Percentiles rank a stretch among this genome's conserved stretches.
Conservation (phyloP, 1,140 invertebrate genomes). For the Wasmannia auropunctata region DNA sequence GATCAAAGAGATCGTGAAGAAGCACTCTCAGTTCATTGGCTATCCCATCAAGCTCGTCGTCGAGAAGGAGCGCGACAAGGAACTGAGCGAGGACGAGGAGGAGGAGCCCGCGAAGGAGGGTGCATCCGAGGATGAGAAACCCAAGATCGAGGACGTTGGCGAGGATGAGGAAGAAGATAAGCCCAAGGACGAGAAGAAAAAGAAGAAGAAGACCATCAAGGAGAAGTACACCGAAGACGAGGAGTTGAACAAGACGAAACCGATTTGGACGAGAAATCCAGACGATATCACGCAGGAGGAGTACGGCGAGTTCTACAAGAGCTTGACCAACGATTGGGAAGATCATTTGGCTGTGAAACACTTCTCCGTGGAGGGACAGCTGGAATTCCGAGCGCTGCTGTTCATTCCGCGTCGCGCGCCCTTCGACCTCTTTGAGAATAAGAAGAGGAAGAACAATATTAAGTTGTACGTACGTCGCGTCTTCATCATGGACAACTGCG, state of each 20-base stretch:
- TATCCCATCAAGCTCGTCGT: conserved; percentile 98
- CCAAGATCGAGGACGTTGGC: conserved; percentile 96
- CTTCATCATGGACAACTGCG: conserved; percentile 99
- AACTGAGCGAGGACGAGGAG: conserved; percentile 95
- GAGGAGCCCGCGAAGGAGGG: conserved; percentile 89
- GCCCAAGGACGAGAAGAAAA: conserved; percentile 93
- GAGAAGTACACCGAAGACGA: conserved; percentile 99
- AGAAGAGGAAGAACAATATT: conserved; percentile 99
- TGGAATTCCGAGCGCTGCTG: conserved; percentile 98
- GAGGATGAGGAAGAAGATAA: conserved; percentile 95
- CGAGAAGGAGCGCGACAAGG: conserved; percentile 98
- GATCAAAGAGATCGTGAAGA: conserved; percentile 99
- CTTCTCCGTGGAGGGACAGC: conserved; percentile 99
- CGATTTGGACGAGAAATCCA: conserved; percentile 99
- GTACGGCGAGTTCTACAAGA: conserved; percentile 99
- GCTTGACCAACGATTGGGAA: conserved; percentile 99
- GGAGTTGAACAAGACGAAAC: conserved; percentile 99
- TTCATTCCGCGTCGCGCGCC: conserved; percentile 98
- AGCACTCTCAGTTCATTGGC: conserved; percentile 99
- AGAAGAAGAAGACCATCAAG: conserved; percentile 98
- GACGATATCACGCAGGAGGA: conserved; percentile 99
- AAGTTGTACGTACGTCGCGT: conserved; percentile 98
- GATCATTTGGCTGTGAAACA: conserved; percentile 99
- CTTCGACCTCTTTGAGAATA: conserved; percentile 98
- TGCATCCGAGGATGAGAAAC: conserved; percentile 90